Percentiles rank a stretch among this genome's conserved stretches.
These are phyloP conservation scores for Ptilodon capucinus DNA, from an alignment of 2,888 invertebrate genomes.

Conservation along the genomic window DNA sequence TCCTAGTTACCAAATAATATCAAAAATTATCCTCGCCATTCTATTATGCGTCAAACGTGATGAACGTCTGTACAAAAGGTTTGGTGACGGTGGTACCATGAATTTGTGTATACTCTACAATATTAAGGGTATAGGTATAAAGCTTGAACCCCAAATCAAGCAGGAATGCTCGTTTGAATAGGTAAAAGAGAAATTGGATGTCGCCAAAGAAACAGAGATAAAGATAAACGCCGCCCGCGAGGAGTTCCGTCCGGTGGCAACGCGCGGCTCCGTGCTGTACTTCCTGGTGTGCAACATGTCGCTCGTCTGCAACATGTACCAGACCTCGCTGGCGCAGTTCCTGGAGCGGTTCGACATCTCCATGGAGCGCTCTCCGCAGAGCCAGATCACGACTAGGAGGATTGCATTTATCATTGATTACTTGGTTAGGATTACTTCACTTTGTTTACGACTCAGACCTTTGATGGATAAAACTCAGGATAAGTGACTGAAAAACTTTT, in stretches of 20 bases:
- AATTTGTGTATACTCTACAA: too few species aligned
- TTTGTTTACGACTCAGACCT: too few species aligned
- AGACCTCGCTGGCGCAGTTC: conserved; percentile 93
- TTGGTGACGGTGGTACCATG: too few species aligned
- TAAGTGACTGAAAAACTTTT: too few species aligned
- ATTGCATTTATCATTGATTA: conserved; percentile 90
- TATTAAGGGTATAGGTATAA: too few species aligned
- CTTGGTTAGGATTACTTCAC: conserved; percentile 75
- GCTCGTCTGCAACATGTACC: conserved; percentile 94
- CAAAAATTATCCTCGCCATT: too few species aligned
- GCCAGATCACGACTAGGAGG: conserved; percentile 84
- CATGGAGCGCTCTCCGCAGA: conserved; percentile 86
- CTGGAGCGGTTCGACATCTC: conserved; percentile 93
- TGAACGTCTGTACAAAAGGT: too few species aligned
- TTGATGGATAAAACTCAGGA: too few species aligned
- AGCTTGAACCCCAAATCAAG: too few species aligned
- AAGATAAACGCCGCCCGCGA: conserved; percentile 93
- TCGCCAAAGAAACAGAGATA: conserved; percentile 90
- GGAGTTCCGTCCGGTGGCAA: conserved; percentile 92
- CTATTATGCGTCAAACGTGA: too few species aligned
- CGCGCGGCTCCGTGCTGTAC: conserved; percentile 92
- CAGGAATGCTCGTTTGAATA: conserved; percentile 29
- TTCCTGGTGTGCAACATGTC: conserved; percentile 94
- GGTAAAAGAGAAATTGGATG: conserved; percentile 90
- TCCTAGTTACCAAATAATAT: too few species aligned